phyloP scores from a whole-genome alignment of 1,140 invertebrate species.

The Lepidurus apus region DNA sequence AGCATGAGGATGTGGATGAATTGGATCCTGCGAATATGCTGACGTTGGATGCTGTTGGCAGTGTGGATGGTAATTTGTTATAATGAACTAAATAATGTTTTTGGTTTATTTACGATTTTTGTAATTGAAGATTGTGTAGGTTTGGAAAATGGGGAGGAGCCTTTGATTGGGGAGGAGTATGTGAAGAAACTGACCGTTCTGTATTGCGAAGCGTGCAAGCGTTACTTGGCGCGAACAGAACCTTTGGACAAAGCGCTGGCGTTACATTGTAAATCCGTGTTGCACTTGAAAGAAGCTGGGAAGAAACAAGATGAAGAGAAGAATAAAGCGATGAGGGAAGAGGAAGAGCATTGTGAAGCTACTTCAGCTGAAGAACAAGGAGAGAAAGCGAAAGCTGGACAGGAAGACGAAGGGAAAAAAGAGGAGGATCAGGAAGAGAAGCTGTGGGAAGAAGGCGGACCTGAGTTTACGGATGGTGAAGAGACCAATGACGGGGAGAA shows the following conservation, averaged over 20 bases:
- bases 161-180: constrained; percentile 59
- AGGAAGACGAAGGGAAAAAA: constrained; percentile 46
- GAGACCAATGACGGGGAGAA: constrained; percentile 11
- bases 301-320: constrained; percentile 28
- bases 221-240: constrained; percentile 59
- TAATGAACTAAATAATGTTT: constrained; percentile 23
- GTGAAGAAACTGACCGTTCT: constrained; percentile 65
- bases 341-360: constrained; percentile 53
- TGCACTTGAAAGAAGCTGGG: background rate
- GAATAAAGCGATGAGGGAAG: constrained; percentile 59
- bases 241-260: constrained; percentile 57
- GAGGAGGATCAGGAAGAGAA: constrained; percentile 22
- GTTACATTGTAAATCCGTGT: constrained; percentile 54
- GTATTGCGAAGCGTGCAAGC: constrained; percentile 65
- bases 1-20: constrained; percentile 61
- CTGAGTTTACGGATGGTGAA: background rate
- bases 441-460: constrained; percentile 17
- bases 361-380: background rate
- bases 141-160: constrained; percentile 57
- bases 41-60: constrained; percentile 75
- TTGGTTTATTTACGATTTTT: constrained; percentile 29
- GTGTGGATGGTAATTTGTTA: constrained; percentile 60
- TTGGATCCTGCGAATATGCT: constrained; percentile 75
- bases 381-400: constrained; percentile 35
- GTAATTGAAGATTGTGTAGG: constrained; percentile 39